phyloP scores from a whole-genome alignment of 2,113 vertebrate species.

The Labeo rohita region DNA sequence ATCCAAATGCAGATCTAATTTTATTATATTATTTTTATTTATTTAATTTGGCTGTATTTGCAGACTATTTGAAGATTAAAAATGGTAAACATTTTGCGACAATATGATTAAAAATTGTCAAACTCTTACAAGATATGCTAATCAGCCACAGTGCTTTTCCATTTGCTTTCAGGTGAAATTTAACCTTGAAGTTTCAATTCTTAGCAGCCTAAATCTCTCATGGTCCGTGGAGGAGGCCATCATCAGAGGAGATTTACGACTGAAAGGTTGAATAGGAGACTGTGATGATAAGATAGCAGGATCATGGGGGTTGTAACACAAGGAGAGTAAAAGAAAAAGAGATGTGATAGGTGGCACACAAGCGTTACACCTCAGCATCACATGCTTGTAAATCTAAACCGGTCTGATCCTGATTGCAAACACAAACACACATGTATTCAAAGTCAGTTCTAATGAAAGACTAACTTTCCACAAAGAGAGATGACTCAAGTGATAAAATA shows the following conservation, averaged over 20 bases:
- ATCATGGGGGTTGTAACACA: not conserved
- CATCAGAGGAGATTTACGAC: not conserved
- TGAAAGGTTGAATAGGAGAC: not conserved
- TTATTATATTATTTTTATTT: not conserved
- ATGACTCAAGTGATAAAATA: slow-evolving; percentile 26
- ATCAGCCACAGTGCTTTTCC: too few relatives aligned
- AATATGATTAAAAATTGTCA: not conserved
- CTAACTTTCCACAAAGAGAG: slow-evolving; percentile 1
- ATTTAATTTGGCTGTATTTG: too few relatives aligned
- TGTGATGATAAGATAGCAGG: not conserved
- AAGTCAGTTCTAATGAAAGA: not conserved
- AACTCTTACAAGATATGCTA: not conserved
- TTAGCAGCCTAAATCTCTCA: not conserved
- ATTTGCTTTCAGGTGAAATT: not conserved
- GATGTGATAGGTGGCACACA: slow-evolving; percentile 42
- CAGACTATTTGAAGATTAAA: not conserved
- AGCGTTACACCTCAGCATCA: slow-evolving; percentile 41
- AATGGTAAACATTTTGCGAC: too few relatives aligned
- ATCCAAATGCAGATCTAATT: not conserved
- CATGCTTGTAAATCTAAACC: slow-evolving; percentile 50
- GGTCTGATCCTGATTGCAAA: slow-evolving; percentile 34
- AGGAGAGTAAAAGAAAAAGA: slow-evolving; percentile 41
- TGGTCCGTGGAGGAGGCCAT: not conserved
- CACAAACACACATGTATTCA: slow-evolving; percentile 16
- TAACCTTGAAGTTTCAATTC: not conserved